Base-by-base conservation (phyloP, 2,797 vertebrate species). In the Hydrolagus colliei region DNA sequence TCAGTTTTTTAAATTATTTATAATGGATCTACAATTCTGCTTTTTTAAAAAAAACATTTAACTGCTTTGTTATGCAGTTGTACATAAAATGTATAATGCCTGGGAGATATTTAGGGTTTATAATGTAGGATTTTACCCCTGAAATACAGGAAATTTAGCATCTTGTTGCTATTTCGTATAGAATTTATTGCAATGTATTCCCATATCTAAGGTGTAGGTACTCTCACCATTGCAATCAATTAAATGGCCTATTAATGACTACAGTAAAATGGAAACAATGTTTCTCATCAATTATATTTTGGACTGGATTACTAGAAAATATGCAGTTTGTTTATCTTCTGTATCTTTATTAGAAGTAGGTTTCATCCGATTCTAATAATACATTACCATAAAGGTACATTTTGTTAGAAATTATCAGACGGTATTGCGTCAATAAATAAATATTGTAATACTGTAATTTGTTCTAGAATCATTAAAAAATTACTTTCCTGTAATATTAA, bases 31-130 rank as follows among this genome's bases (percentile, higher is more conserved):
- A 68, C 9, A n/a, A 20, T 82, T 0, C 10, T 16, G 32, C 11
- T 32, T 65, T 32, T 35, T 67, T 82, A 68, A 14, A 82, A 82
- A 41, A 65, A 18, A 68, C n/a, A n/a, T 52, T 52, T 52, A 52
- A 52, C 41, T 52, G 41, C 41, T 52, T 0, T 52, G 3, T 3
- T 52, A 52, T 67, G 71, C 18, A 84, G 9, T 35, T 84, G 14
- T 68, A 67, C 41, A 52, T 68, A 27, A 84, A 84, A 41, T 71
- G 41, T n/a, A 82, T 41, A 9, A 67, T 67, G 62, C 67, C 67
- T 16, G 67, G 63, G 22, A 67, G 68, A 68, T 41, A 68, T 82
- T 82, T 82, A 68, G 62, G 18, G 35, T 82, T 68, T 68, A 65
- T 10, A 35, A n/a, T 41, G 16, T 82, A 32, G 68, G 27, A 20